These are phyloP conservation scores for Hyaena hyaena DNA, from an alignment of 2,113 vertebrate species.

Conservation along the genomic window DNA sequence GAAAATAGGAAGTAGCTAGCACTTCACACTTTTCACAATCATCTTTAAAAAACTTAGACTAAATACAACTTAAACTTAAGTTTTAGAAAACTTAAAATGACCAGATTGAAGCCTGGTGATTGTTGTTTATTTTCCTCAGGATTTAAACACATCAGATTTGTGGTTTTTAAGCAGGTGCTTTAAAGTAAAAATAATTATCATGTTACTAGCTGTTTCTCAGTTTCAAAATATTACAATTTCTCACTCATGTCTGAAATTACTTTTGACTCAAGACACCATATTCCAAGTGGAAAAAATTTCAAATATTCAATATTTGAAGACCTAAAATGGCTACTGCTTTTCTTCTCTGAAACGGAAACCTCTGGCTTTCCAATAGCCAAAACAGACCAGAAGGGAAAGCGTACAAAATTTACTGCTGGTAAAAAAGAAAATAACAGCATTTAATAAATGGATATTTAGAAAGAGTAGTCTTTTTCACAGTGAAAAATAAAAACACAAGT, in stretches of 20 bases:
- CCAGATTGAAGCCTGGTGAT: neutral
- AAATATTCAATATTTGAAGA: neutral
- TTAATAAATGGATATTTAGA: neutral
- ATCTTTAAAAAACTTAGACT: constrained; percentile 10
- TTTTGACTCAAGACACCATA: neutral
- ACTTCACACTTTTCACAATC: neutral
- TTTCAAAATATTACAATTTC: constrained; percentile 1
- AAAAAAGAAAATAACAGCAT: neutral
- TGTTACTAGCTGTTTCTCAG: neutral
- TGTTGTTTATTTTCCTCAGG: neutral
- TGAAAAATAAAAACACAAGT: neutral
- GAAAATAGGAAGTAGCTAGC: constrained; percentile 48
- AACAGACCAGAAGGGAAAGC: neutral
- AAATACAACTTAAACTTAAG: neutral
- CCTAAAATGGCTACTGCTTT: neutral
- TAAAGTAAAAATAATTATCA: neutral
- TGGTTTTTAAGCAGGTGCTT: constrained; percentile 32
- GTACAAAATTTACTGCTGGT: neutral
- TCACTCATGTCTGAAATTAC: neutral
- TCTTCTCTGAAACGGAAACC: neutral
- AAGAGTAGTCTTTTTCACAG: neutral
- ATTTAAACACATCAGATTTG: neutral
- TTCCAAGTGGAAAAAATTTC: constrained; percentile 8
- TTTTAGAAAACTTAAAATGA: neutral
- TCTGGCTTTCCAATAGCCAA: neutral